Percentiles rank a stretch among this genome's conserved stretches.
These are phyloP conservation scores for Potamilus streckersoni DNA, from an alignment of 1,140 invertebrate genomes.

Conservation along the genomic window DNA sequence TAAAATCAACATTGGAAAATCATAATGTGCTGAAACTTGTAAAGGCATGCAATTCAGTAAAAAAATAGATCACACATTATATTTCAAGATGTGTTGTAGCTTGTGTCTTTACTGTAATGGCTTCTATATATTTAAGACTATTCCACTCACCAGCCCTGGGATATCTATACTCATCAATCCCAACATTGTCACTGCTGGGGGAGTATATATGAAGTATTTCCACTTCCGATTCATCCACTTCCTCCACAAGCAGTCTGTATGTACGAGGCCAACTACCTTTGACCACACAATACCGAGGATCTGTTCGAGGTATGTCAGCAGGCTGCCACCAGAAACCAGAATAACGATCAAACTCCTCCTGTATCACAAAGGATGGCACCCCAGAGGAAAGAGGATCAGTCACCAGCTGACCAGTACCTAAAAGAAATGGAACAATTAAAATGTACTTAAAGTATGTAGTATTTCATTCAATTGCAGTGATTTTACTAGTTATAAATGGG, in stretches of 20 bases:
- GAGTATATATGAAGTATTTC: constrained; percentile 77
- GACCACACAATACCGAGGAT: background rate
- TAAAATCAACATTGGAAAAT: too few species aligned
- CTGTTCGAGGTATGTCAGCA: background rate
- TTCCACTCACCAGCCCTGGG: constrained; percentile 76
- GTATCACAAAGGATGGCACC: constrained; percentile 96
- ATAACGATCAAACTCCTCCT: constrained; percentile 97
- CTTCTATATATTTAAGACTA: background rate
- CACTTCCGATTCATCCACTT: constrained; percentile 94
- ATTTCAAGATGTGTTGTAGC: too few species aligned
- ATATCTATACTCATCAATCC: constrained; percentile 92
- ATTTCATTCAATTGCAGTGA: too few species aligned
- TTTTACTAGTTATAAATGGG: too few species aligned
- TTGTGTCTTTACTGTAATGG: too few species aligned
- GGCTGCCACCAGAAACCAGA: constrained; percentile 69
- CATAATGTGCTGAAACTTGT: too few species aligned
- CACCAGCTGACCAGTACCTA: constrained; percentile 67
- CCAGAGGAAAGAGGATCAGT: constrained; percentile 90
- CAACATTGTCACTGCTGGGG: constrained; percentile 37
- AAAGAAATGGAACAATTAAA: constrained; percentile 28
- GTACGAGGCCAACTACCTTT: constrained; percentile 65
- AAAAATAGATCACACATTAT: too few species aligned
- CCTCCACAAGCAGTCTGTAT: constrained; percentile 95
- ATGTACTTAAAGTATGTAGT: constrained; percentile 15
- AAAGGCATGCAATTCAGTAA: too few species aligned